Percentiles rank a stretch among this genome's conserved stretches.
phyloP scores from a whole-genome alignment of 2,797 vertebrate species.

The Argentina silus region DNA sequence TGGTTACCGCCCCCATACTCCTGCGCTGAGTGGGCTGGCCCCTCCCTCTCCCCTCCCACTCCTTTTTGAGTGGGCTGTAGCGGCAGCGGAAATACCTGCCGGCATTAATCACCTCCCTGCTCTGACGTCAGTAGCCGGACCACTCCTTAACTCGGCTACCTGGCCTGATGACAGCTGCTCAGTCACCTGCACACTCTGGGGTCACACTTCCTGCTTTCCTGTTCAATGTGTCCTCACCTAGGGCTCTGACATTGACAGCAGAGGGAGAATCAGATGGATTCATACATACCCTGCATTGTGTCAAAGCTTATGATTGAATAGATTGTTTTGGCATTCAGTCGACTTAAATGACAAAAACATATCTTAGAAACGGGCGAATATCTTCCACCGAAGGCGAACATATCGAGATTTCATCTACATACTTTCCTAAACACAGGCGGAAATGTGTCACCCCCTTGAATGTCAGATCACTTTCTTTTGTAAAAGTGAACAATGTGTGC shows the following conservation, averaged over 20 bases:
- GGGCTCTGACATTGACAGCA: too few species aligned
- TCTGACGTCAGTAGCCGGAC: constrained; percentile 68
- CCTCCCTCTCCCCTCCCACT: constrained; percentile 62
- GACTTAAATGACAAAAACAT: too few species aligned
- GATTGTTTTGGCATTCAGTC: too few species aligned
- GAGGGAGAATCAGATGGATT: too few species aligned
- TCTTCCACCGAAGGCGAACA: not conserved
- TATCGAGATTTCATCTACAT: not conserved
- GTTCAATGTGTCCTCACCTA: too few species aligned
- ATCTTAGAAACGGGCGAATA: not conserved
- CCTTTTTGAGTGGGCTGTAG: constrained; percentile 52
- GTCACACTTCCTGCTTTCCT: constrained; percentile 56
- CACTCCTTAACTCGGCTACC: constrained; percentile 73
- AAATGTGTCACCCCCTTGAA: not conserved
- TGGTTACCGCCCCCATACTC: constrained; percentile 48
- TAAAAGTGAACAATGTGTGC: not conserved
- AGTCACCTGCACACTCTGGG: constrained; percentile 67
- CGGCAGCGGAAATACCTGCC: constrained; percentile 69
- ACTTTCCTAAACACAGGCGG: not conserved
- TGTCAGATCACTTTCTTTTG: not conserved
- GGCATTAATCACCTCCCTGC: constrained; percentile 55
- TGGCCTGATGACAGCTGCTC: constrained; percentile 66
- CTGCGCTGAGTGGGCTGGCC: constrained; percentile 50
- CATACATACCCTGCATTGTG: too few species aligned
- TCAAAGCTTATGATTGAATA: too few species aligned